Evolutionary conservation across 2,113 vertebrate genomes (phyloP).

Genomic region (Diadophis punctatus): DNA sequence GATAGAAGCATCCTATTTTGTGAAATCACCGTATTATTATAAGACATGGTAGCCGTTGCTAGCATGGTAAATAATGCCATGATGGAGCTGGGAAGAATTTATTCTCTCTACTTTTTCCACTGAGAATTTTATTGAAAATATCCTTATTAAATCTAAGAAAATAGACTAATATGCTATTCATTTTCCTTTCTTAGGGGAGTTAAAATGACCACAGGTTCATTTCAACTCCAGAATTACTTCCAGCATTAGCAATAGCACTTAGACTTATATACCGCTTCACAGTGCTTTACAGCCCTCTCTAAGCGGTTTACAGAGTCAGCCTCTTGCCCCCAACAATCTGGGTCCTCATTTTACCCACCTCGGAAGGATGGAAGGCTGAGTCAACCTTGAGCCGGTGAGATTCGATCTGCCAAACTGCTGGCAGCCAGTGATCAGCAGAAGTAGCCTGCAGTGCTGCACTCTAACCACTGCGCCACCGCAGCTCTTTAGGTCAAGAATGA

Average conservation of each 20-base stretch:
- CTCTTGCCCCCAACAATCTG: too few species aligned
- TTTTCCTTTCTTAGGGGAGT: neutral
- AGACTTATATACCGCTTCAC: too few species aligned
- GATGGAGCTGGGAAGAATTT: neutral
- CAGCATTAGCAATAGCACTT: neutral
- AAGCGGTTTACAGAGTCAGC: too few species aligned
- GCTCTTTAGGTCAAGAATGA: neutral
- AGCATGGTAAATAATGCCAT: neutral
- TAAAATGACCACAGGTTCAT: neutral
- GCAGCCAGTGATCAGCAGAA: too few species aligned
- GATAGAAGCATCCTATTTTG: neutral
- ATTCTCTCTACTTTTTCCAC: neutral
- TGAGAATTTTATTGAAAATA: conserved; percentile 20
- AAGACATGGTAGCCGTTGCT: neutral
- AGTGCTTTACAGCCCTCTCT: too few species aligned
- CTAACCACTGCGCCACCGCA: too few species aligned
- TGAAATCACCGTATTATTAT: neutral
- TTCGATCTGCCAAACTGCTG: too few species aligned
- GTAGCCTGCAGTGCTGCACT: too few species aligned
- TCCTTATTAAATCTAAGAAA: conserved; percentile 30
- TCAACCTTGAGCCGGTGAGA: too few species aligned
- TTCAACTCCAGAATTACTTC: neutral
- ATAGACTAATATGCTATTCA: neutral
- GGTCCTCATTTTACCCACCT: too few species aligned
- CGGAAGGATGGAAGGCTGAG: too few species aligned